Evolutionary conservation across 1,140 invertebrate species (phyloP).

Genomic region (Drosophila arizonae): DNA sequence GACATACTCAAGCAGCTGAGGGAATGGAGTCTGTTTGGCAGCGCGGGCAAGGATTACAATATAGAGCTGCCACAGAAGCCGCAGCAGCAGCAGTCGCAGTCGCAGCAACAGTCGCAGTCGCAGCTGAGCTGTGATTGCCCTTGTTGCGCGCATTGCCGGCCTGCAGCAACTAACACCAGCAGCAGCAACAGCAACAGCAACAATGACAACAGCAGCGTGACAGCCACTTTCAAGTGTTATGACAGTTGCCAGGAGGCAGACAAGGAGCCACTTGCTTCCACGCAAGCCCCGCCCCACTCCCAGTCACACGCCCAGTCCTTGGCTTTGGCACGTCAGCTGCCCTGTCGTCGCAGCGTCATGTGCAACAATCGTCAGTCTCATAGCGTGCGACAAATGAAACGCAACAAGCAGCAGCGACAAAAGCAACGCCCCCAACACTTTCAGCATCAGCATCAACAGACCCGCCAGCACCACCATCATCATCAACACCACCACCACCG

Average conservation of each 20-base stretch:
- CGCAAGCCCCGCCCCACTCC: too few relatives aligned
- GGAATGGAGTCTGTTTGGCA: conserved; percentile 84
- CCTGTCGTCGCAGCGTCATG: conserved; percentile 68
- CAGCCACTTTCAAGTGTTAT: conserved; percentile 70
- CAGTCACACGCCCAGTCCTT: conserved; percentile 9
- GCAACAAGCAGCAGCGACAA: conserved; percentile 60
- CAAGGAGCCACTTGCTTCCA: conserved; percentile 21
- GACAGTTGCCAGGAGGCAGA: conserved; percentile 65
- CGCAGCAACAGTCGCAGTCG: conserved; percentile 1
- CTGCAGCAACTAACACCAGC: background rate
- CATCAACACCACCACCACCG: conserved; percentile 21
- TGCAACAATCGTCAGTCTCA: conserved; percentile 69
- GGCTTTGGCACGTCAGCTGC: conserved; percentile 49
- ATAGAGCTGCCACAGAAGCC: conserved; percentile 34
- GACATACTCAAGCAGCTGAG: conserved; percentile 84
- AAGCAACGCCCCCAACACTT: conserved; percentile 39
- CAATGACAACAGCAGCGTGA: conserved; percentile 41
- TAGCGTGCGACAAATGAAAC: conserved; percentile 75
- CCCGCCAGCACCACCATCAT: conserved; percentile 19
- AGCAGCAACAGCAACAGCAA: conserved; percentile 19
- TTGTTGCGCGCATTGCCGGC: conserved; percentile 60
- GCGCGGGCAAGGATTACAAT: conserved; percentile 75
- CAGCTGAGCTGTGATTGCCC: conserved; percentile 55
- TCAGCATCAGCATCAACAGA: conserved; percentile 13
- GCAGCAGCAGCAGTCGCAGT: conserved; percentile 10